Evolutionary conservation across 2,797 vertebrate genomes (phyloP).

Genomic region (Sebastes iracundus): DNA sequence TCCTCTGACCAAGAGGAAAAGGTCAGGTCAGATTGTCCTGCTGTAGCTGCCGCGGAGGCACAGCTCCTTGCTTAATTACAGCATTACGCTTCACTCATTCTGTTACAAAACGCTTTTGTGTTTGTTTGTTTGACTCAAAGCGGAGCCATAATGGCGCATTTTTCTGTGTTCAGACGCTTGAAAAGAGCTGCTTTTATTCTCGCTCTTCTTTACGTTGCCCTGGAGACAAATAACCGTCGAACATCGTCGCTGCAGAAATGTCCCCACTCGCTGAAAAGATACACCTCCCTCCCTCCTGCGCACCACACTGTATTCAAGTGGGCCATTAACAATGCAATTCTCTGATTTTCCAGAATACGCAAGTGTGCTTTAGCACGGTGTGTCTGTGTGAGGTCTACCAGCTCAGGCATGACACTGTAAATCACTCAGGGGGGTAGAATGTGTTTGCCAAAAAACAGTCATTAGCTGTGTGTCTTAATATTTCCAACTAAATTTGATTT

Average conservation of each 20-base stretch:
- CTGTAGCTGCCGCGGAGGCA: constrained; percentile 36
- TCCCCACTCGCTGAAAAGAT: constrained; percentile 51
- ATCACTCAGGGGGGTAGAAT: not conserved
- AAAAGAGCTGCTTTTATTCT: constrained; percentile 63
- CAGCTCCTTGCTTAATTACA: constrained; percentile 65
- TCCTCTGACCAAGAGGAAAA: constrained; percentile 42
- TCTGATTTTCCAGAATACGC: constrained; percentile 24
- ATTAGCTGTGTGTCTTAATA: not conserved
- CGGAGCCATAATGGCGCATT: constrained; percentile 44
- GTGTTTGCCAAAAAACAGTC: constrained; percentile 1
- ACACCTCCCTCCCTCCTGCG: constrained; percentile 36
- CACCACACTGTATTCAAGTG: constrained; percentile 44
- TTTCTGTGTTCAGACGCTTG: constrained; percentile 56
- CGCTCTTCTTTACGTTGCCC: constrained; percentile 74
- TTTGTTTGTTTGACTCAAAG: constrained; percentile 72
- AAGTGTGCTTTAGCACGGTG: not conserved
- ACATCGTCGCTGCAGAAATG: constrained; percentile 68
- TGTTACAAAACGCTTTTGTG: constrained; percentile 73
- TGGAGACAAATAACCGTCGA: constrained; percentile 74
- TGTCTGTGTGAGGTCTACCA: not conserved
- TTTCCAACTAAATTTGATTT: not conserved
- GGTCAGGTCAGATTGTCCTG: constrained; percentile 42
- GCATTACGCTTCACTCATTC: constrained; percentile 67
- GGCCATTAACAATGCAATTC: constrained; percentile 34
- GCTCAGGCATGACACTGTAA: not conserved